A percentile compares a stretch with the other conserved stretches of the same genome.
Conservation (phyloP, 2,888 invertebrate species). For the Hirudinaria manillensis region DNA sequence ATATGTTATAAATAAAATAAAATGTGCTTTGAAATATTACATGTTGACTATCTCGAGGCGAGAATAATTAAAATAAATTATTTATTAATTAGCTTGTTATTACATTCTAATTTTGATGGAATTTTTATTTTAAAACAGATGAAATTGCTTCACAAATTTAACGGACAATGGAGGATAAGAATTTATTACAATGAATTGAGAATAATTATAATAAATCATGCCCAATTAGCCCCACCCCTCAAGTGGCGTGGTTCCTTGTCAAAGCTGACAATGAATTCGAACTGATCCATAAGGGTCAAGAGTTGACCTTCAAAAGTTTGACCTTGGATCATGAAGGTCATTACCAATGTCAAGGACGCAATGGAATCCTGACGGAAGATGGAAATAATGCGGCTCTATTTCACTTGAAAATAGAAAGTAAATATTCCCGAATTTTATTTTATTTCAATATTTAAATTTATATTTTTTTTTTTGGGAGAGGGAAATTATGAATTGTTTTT, state of each 20-base stretch:
- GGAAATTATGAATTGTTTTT: neutral
- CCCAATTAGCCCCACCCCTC: constrained; percentile 1
- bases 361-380: constrained; percentile 5
- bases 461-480: neutral
- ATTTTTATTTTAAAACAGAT: too few species aligned
- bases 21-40: too few species aligned
- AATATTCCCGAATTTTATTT: constrained; percentile 1
- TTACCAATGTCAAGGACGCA: constrained; percentile 23
- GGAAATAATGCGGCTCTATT: neutral
- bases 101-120: too few species aligned
- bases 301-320: constrained; percentile 8
- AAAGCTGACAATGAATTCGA: neutral
- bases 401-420: neutral
- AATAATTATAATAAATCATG: constrained; percentile 10
- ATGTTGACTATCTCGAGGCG: neutral
- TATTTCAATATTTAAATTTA: too few species aligned
- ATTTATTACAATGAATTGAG: too few species aligned
- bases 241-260: constrained; percentile 10
- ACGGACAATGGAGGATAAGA: too few species aligned
- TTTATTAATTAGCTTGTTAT: too few species aligned
- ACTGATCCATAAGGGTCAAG: neutral
- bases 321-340: constrained; percentile 2
- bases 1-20: too few species aligned
- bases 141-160: too few species aligned
- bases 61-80: neutral